Base-by-base conservation (phyloP, 2,888 invertebrate species). In the Oscheius sp. region DNA sequence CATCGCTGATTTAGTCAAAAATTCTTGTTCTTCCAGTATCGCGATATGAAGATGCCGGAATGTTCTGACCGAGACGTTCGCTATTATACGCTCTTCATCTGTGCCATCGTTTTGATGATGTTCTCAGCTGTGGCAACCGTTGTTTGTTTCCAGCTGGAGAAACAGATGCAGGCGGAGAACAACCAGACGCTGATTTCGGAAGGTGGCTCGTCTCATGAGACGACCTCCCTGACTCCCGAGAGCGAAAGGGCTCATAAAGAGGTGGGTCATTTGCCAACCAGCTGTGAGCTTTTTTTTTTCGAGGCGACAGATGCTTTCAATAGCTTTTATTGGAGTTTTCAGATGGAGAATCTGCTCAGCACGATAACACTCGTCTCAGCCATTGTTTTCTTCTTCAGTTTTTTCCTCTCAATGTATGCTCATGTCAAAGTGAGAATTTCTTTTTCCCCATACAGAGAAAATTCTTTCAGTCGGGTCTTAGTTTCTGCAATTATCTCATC, bases 351-450 rank as follows among this genome's bases (percentile, higher is more conserved):
- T 64, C 61, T 78, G 12, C 65, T 78, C 46, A 89, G 89, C 72
- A 87, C 89, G 37, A 87, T 89, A 39, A 89, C 89, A 0, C 84
- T 90, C 23, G 87, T 88, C 2, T 89, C 89, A 72, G 90, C 89
- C 0, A 88, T 90, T 31, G 84, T 89, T 58, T 90, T 90, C 83
- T 90, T 90, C 79, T 86, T 89, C 37, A 88, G 89, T 23, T 90
- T 90, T 79, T 90, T 90, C 81, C 85, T 89, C 20, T 89, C 89
- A 65, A 90, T 90, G 89, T 89, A 89, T 72, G 89, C 89, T 20
- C 89, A 90, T 84, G 89, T 90, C 45, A 90, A 89, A 81, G 89
- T 78, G 20, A 23, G 8, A 23, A 25, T 23, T 17, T n/a, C 17
- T 8, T 37, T 53, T 20, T 17, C 20, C 27, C 27, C 12, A 8